Evolutionary conservation across 1,140 invertebrate genomes (phyloP).

Genomic region (Schlechtendalia chinensis): DNA sequence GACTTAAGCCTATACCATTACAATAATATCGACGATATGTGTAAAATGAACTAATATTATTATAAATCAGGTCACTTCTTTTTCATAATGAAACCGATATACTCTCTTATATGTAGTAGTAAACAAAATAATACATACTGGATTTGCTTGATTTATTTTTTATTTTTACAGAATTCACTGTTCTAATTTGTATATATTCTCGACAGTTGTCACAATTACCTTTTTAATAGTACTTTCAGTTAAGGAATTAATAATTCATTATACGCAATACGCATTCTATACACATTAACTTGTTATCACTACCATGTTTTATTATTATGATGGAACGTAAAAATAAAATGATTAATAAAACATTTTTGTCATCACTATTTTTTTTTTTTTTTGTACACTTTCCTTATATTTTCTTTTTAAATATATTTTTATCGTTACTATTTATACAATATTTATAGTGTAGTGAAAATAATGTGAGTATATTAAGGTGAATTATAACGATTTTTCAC

Average conservation of each 20-base stretch:
- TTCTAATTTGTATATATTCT: constrained; percentile 7
- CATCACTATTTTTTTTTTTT: neutral
- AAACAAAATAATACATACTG: too few species aligned
- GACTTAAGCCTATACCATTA: too few species aligned
- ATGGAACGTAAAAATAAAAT: neutral
- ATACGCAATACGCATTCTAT: neutral
- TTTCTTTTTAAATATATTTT: neutral
- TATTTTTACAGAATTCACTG: neutral
- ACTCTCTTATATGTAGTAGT: too few species aligned
- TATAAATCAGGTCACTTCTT: too few species aligned
- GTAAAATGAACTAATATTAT: too few species aligned
- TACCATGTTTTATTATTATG: constrained; percentile 14
- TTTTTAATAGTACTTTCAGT: neutral
- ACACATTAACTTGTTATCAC: neutral
- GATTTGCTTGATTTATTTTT: too few species aligned
- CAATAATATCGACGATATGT: too few species aligned
- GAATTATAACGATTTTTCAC: neutral
- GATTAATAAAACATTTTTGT: constrained; percentile 23
- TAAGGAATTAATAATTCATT: constrained; percentile 5
- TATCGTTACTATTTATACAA: constrained; percentile 1
- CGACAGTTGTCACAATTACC: neutral
- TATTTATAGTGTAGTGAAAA: neutral
- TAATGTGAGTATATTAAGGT: neutral
- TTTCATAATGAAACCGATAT: too few species aligned
- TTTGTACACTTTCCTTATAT: neutral